Percentiles rank a stretch among this genome's conserved stretches.
phyloP scores from a whole-genome alignment of 2,888 invertebrate species.

The Drosophila rellima region DNA sequence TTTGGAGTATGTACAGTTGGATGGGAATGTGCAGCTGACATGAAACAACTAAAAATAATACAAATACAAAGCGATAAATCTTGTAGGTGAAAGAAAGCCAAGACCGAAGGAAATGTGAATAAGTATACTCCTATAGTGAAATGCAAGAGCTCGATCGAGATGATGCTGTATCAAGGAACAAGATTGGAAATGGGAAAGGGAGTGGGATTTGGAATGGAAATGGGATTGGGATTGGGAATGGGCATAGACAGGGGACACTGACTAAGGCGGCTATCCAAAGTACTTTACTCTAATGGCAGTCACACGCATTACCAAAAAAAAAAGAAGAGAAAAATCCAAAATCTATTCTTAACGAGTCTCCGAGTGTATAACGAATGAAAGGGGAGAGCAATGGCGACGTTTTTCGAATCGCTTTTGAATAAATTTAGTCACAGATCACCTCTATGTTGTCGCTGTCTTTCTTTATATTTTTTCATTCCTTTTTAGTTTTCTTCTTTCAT shows the following conservation, averaged over 20 bases:
- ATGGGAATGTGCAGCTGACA: conserved; percentile 62
- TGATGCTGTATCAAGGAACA: conserved; percentile 46
- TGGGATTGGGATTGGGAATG: conserved; percentile 8
- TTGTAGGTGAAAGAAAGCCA: conserved; percentile 82
- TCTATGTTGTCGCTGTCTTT: conserved; percentile 40
- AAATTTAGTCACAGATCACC: conserved; percentile 72
- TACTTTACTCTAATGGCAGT: conserved; percentile 77
- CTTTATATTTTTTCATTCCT: conserved; percentile 15
- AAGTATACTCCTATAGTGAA: conserved; percentile 32
- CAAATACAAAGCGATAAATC: conserved; percentile 82
- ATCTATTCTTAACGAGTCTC: conserved; percentile 62
- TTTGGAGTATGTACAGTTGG: conserved; percentile 27
- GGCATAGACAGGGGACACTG: conserved; percentile 17
- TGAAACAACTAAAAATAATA: conserved; percentile 82
- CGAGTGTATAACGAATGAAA: conserved; percentile 58
- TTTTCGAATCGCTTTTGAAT: conserved; percentile 77
- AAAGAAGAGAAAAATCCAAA: conserved; percentile 36
- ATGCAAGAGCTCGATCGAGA: conserved; percentile 40
- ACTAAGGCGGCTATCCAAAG: conserved; percentile 60
- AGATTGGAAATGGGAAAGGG: conserved; percentile 12
- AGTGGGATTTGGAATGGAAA: conserved; percentile 13
- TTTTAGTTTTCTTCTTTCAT: conserved; percentile 37
- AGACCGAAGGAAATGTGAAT: conserved; percentile 38
- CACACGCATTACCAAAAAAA: conserved; percentile 70
- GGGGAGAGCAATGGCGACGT: conserved; percentile 68